Conservation (phyloP, 2,113 vertebrate species). For the Brienomyrus longianalis region DNA sequence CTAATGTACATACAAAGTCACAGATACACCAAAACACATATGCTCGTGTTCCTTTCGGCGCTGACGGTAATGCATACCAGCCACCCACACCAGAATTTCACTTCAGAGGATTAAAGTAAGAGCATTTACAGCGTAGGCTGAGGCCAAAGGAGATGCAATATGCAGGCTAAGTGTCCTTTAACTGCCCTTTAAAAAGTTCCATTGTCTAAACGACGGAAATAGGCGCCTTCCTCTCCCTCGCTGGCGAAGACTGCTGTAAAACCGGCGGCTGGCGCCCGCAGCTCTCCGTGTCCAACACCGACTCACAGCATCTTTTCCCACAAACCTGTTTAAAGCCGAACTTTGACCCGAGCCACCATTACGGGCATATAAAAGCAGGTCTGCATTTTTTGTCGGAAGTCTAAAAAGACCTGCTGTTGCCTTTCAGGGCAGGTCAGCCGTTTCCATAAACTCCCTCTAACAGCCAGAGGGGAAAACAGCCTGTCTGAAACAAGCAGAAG, state of each 20-base stretch:
- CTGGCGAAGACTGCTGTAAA: neutral
- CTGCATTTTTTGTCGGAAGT: slow-evolving; percentile 34
- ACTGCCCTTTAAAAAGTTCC: slow-evolving; percentile 51
- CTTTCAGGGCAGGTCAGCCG: slow-evolving; percentile 40
- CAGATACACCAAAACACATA: neutral
- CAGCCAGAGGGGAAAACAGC: neutral
- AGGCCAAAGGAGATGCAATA: slow-evolving; percentile 42
- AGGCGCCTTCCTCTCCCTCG: slow-evolving; percentile 31
- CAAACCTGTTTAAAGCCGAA: slow-evolving; percentile 47
- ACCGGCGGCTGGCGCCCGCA: neutral
- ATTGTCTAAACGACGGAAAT: slow-evolving; percentile 45
- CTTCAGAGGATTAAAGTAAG: slow-evolving; percentile 13
- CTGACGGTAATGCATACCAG: neutral
- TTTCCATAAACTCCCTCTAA: slow-evolving; percentile 4
- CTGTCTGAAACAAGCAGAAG: neutral
- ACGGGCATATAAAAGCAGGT: slow-evolving; percentile 47
- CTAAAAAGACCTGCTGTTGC: slow-evolving; percentile 39
- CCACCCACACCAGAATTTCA: neutral
- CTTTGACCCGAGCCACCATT: slow-evolving; percentile 58
- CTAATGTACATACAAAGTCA: neutral
- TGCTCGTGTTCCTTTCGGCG: neutral
- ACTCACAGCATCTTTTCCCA: slow-evolving; percentile 6
- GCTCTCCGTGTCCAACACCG: neutral
- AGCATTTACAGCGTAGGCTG: slow-evolving; percentile 4
- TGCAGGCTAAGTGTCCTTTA: slow-evolving; percentile 54